phyloP scores from a whole-genome alignment of 1,140 invertebrate genomes.

The Papilio helenus region DNA sequence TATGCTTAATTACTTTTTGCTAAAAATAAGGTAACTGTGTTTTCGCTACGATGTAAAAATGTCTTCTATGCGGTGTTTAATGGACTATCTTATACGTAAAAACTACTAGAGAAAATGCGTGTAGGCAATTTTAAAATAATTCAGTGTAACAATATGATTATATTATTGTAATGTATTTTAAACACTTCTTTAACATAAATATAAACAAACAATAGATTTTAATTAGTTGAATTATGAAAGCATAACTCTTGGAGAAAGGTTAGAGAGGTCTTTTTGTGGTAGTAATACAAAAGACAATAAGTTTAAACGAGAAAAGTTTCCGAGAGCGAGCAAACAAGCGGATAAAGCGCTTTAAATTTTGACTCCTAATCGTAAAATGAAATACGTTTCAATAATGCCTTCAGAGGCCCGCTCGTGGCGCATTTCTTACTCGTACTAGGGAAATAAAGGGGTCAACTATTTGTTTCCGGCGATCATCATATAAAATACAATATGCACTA shows the following conservation, averaged over 20 bases:
- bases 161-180: no score
- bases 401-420: background rate
- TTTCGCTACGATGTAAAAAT: no score
- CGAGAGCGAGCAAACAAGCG: conserved; percentile 24
- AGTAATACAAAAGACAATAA: conserved; percentile 28
- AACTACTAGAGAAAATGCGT: no score
- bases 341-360: conserved; percentile 32
- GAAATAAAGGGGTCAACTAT: background rate
- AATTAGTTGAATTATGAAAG: conserved; percentile 29
- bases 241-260: background rate
- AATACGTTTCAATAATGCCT: background rate
- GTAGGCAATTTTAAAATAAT: no score
- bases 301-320: conserved; percentile 36
- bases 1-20: background rate
- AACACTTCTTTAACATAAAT: background rate
- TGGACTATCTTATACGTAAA: no score
- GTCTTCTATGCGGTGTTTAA: no score
- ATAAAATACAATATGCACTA: no score
- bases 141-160: no score
- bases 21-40: background rate
- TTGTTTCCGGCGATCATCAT: background rate
- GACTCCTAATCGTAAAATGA: conserved; percentile 1
- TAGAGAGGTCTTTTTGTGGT: conserved; percentile 12
- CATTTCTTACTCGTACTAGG: background rate
- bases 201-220: conserved; percentile 17